Evolutionary conservation across 1,140 invertebrate species (phyloP), one percentile per base, ranked within the genome.

Genomic region (Pseudomyrmex cubaensis): DNA sequence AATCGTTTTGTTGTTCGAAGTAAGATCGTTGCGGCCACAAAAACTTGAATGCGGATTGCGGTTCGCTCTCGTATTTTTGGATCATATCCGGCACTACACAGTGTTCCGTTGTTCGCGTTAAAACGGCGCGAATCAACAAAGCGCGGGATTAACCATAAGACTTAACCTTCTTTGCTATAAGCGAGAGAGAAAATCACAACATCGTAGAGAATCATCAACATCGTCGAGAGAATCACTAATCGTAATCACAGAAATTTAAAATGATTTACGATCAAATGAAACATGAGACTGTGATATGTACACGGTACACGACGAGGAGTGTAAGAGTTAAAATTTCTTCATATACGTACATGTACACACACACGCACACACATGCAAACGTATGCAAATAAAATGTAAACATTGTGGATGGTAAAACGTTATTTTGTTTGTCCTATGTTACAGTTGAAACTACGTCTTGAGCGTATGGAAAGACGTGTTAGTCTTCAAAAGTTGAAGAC

Each of bases 361-460:
- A 35, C 35, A 7, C 35, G 0, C 35, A 7, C 35, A 35, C 35
- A 35, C 35, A 35, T 7, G 35, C 35, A 7, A 5, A 35, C 35
- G 5, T 35, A 35, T 35, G 35, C 5, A 35, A 35, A 35, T 35
- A 35, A 35, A 35, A 35, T 35, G 35, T 35, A 35, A 35, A 35
- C 4, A 1, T 35, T 4, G 0, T 35, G 35, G 0, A 69, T 78
- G 0, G 50, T 59, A 64, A 22, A 70, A 35, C 4, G 35, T 12
- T 22, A 4, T 78, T 66, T 13, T 8, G 25, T 44, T 57, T 69
- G 20, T 78, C 7, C 35, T 35, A 7, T 92, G 66, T 95, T 94
- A 25, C 88, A 96, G 95, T 93, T 96, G 62, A 95, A 95, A 83
- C 91, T 95, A 80, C 94, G 95, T 12, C 85, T 95, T 86, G 95